Percentiles rank a stretch among this genome's conserved stretches.
phyloP scores from a whole-genome alignment of 1,140 invertebrate genomes.

The Drosophila nasuta region DNA sequence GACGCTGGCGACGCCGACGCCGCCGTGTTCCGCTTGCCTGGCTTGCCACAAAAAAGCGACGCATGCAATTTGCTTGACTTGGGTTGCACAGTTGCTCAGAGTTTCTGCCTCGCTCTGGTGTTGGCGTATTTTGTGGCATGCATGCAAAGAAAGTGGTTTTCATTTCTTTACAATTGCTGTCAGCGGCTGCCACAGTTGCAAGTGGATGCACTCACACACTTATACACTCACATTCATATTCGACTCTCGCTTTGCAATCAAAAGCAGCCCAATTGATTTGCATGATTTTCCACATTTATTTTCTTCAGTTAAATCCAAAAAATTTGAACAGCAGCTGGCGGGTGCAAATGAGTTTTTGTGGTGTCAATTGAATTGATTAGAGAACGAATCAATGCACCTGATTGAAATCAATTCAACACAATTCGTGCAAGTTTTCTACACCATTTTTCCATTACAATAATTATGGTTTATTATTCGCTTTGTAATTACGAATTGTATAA shows the following conservation, averaged over 20 bases:
- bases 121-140: constrained; percentile 82
- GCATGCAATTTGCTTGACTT: constrained; percentile 75
- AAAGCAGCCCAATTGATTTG: constrained; percentile 68
- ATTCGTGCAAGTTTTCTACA: background rate
- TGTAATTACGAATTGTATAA: constrained; percentile 3
- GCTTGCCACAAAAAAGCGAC: constrained; percentile 39
- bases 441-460: background rate
- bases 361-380: constrained; percentile 32
- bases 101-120: constrained; percentile 48
- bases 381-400: background rate
- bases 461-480: background rate
- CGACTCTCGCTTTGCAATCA: constrained; percentile 56
- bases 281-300: constrained; percentile 65
- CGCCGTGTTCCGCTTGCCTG: constrained; percentile 75
- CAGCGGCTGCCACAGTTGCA: constrained; percentile 57
- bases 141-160: constrained; percentile 85
- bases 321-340: constrained; percentile 13
- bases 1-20: constrained; percentile 48
- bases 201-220: constrained; percentile 11
- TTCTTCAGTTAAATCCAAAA: constrained; percentile 47
- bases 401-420: constrained; percentile 1
- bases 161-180: constrained; percentile 80
- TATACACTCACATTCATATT: constrained; percentile 18
- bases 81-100: constrained; percentile 35
- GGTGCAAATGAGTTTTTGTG: constrained; percentile 67